A percentile compares a stretch with the other conserved stretches of the same genome.
Conservation (phyloP, 2,888 invertebrate genomes). For the Luffia ferchaultella region DNA sequence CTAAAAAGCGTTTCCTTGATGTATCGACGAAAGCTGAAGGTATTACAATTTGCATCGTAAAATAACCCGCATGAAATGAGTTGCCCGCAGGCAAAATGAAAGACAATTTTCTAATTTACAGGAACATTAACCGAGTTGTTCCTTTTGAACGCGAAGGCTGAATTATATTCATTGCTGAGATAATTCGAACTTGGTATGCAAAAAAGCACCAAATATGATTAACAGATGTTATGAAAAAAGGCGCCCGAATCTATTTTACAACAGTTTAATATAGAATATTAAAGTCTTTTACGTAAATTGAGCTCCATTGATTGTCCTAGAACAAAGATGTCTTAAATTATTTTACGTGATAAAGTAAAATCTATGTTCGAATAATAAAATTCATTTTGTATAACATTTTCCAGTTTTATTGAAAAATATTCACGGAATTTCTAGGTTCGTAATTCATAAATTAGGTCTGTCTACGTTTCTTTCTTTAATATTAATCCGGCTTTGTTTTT, state of each 20-base stretch:
- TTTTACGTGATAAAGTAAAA: too few species aligned
- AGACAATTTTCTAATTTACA: neutral
- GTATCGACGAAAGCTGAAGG: neutral
- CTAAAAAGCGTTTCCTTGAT: neutral
- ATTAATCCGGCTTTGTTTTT: neutral
- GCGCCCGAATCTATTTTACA: too few species aligned
- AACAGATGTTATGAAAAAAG: too few species aligned
- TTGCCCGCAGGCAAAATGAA: neutral
- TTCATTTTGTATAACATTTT: too few species aligned
- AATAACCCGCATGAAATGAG: neutral
- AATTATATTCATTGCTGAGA: neutral
- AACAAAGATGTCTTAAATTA: too few species aligned
- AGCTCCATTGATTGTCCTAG: too few species aligned
- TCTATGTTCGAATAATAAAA: too few species aligned
- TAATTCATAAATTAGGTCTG: neutral
- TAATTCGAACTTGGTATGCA: too few species aligned
- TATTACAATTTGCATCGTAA: neutral
- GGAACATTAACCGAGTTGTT: neutral
- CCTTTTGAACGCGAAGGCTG: neutral
- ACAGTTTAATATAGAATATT: too few species aligned
- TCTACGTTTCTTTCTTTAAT: neutral
- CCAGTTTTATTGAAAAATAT: neutral
- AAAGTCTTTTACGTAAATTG: too few species aligned
- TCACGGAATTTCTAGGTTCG: neutral
- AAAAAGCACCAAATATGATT: too few species aligned